Conservation (phyloP, 2,113 vertebrate species). For the Corydoras sp. region DNA sequence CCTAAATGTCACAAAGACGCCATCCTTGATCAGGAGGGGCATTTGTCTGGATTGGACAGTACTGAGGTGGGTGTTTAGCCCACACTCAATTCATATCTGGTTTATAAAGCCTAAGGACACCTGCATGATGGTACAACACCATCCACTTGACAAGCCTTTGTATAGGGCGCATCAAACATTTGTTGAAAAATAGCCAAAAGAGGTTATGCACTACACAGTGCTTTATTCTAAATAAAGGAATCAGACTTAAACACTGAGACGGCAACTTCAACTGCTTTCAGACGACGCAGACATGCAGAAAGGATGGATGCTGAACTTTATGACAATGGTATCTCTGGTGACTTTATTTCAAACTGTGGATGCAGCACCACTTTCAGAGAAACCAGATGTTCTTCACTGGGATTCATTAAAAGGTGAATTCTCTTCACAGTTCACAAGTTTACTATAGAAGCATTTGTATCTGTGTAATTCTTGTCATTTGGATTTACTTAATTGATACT, state of each 20-base stretch:
- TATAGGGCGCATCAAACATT: conserved; percentile 60
- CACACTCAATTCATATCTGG: background rate
- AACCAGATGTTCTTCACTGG: conserved; percentile 4
- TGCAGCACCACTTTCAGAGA: conserved; percentile 26
- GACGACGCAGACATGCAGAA: conserved; percentile 32
- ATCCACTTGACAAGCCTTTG: conserved; percentile 65
- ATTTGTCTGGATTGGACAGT: conserved; percentile 43
- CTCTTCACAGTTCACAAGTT: background rate
- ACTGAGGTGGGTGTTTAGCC: conserved; percentile 7
- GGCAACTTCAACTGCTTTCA: background rate
- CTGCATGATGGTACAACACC: background rate
- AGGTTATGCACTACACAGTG: background rate
- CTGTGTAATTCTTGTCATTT: too few relatives aligned
- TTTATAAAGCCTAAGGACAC: background rate
- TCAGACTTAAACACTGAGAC: background rate
- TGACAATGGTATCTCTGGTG: conserved; percentile 29
- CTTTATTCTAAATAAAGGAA: background rate
- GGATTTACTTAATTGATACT: too few relatives aligned
- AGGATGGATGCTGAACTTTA: conserved; percentile 11
- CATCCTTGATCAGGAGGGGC: conserved; percentile 13
- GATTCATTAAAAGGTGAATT: conserved; percentile 32
- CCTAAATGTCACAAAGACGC: conserved; percentile 63
- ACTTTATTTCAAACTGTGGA: conserved; percentile 17
- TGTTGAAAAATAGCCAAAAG: background rate
- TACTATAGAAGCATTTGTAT: too few relatives aligned